phyloP scores from a whole-genome alignment of 2,113 vertebrate species.

The Hemibagrus wyckioides region DNA sequence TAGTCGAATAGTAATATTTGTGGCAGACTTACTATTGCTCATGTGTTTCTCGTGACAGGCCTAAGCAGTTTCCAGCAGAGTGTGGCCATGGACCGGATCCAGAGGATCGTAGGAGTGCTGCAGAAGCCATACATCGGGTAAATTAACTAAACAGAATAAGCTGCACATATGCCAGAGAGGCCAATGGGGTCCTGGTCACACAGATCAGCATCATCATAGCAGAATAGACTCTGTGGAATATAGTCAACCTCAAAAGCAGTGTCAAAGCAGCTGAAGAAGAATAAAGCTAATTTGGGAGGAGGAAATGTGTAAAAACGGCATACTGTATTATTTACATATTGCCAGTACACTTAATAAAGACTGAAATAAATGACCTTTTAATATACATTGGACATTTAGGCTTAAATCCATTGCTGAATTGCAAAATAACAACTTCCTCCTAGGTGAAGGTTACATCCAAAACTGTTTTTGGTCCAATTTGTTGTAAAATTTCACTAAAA shows the following conservation, averaged over 20 bases:
- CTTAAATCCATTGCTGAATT: not conserved
- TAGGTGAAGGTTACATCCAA: not conserved
- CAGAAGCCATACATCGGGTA: slow-evolving; percentile 89
- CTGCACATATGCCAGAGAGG: not conserved
- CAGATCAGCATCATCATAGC: not conserved
- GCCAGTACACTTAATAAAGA: not conserved
- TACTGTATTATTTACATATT: not conserved
- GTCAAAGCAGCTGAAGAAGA: not conserved
- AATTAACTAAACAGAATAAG: slow-evolving; percentile 23
- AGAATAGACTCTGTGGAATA: not conserved
- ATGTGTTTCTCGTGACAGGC: slow-evolving; percentile 73
- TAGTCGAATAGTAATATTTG: not conserved
- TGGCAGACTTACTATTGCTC: not conserved
- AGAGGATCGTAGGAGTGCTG: slow-evolving; percentile 89
- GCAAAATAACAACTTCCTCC: not conserved
- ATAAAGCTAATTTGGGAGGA: not conserved
- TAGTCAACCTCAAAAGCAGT: not conserved
- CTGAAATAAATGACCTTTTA: not conserved
- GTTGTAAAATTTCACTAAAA: not conserved
- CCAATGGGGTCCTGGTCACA: not conserved
- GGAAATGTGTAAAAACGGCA: not conserved
- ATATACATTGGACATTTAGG: not conserved
- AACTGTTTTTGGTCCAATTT: not conserved
- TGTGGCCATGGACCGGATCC: slow-evolving; percentile 92
- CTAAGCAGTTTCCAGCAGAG: slow-evolving; percentile 92